Conservation (phyloP, 2,888 invertebrate genomes). For the Aleiodes alternator region DNA sequence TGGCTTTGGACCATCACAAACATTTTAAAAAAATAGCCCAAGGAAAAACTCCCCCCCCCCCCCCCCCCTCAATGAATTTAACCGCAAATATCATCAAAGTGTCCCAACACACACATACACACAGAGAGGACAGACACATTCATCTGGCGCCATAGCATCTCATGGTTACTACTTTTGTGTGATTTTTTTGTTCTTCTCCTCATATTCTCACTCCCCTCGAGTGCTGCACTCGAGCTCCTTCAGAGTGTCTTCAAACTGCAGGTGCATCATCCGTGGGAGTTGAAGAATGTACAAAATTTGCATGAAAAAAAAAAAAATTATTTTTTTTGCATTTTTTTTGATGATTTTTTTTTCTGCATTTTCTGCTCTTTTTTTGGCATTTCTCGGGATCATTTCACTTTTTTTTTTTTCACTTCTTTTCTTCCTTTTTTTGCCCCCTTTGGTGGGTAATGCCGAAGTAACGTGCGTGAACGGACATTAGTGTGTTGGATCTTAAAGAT, state of each 20-base stretch:
- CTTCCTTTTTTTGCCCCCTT: too few species aligned
- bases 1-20: slow-evolving; percentile 13
- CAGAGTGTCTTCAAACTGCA: slow-evolving; percentile 15
- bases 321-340: not conserved
- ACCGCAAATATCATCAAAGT: slow-evolving; percentile 6
- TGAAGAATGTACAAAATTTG: slow-evolving; percentile 1
- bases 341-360: not conserved
- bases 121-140: slow-evolving; percentile 19
- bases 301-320: not conserved
- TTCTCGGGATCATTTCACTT: not conserved
- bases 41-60: not conserved
- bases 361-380: not conserved
- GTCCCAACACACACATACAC: slow-evolving; percentile 9
- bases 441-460: not conserved
- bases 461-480: slow-evolving; percentile 47
- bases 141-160: slow-evolving; percentile 54
- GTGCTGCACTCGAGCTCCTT: slow-evolving; percentile 14
- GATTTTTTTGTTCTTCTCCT: slow-evolving; percentile 9
- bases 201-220: too few species aligned
- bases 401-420: slow-evolving; percentile 44
- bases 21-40: not conserved
- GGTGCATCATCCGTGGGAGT: slow-evolving; percentile 31
- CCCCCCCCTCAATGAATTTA: not conserved
- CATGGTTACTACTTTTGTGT: slow-evolving; percentile 38
- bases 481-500: slow-evolving; percentile 56